These are phyloP conservation scores for Chorisops tibialis DNA, from an alignment of 2,888 invertebrate genomes.

Conservation along the genomic window DNA sequence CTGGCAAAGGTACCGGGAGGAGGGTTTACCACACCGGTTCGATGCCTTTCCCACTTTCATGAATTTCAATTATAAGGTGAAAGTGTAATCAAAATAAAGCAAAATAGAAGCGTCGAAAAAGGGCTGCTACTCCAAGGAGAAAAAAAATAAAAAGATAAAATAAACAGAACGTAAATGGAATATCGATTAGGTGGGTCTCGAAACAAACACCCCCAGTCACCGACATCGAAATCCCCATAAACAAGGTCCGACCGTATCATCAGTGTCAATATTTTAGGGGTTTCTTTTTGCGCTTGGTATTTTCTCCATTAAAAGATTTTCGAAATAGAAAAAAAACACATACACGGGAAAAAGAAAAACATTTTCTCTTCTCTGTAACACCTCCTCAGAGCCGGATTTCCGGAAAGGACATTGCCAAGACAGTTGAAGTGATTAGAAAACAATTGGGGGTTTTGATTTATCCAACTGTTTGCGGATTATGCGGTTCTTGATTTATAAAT, in stretches of 20 bases:
- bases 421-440: conserved; percentile 19
- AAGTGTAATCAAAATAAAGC: conserved; percentile 22
- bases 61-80: conserved; percentile 23
- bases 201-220: background rate
- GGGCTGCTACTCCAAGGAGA: background rate
- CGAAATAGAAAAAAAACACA: too few relatives aligned
- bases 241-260: conserved; percentile 9
- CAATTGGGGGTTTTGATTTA: background rate
- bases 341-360: too few relatives aligned
- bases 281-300: background rate
- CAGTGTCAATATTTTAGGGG: conserved; percentile 10
- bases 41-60: conserved; percentile 5
- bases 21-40: background rate
- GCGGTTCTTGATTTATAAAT: too few relatives aligned
- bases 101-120: conserved; percentile 11
- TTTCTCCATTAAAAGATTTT: too few relatives aligned
- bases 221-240: conserved; percentile 1
- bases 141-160: background rate
- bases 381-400: background rate
- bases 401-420: background rate
- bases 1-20: too few relatives aligned
- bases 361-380: too few relatives aligned
- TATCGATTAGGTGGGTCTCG: conserved; percentile 14
- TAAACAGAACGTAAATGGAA: conserved; percentile 24
- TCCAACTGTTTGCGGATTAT: background rate